phyloP scores from a whole-genome alignment of 1,140 invertebrate species.

The Drosophila nikananu region DNA sequence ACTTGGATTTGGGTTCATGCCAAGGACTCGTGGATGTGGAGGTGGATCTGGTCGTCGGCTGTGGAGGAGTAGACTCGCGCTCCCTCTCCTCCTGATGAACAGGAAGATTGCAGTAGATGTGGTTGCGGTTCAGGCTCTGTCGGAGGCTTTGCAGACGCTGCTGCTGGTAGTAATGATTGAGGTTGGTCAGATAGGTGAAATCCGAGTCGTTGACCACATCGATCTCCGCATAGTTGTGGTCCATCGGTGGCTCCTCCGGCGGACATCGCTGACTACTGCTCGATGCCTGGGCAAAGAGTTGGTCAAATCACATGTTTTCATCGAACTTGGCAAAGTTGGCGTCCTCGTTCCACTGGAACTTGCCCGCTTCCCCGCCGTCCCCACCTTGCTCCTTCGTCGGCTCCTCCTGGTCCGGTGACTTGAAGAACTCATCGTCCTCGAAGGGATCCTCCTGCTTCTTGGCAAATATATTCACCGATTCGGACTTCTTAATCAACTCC shows the following conservation, averaged over 20 bases:
- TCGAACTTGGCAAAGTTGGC: constrained; percentile 85
- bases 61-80: not conserved
- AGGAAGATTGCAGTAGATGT: constrained; percentile 56
- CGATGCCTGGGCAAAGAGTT: constrained; percentile 74
- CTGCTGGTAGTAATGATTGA: constrained; percentile 80
- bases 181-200: constrained; percentile 75
- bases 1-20: constrained; percentile 53
- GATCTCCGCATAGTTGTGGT: constrained; percentile 77
- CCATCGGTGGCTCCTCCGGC: constrained; percentile 34
- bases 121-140: constrained; percentile 17
- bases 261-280: constrained; percentile 8
- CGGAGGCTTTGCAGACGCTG: constrained; percentile 56
- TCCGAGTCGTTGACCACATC: constrained; percentile 78
- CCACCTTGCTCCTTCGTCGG: constrained; percentile 26
- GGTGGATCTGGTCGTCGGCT: constrained; percentile 41
- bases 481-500: constrained; percentile 92
- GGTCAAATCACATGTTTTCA: constrained; percentile 85
- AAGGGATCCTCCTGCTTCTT: constrained; percentile 92
- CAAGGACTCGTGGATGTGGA: constrained; percentile 68
- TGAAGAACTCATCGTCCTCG: constrained; percentile 94
- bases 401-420: constrained; percentile 71
- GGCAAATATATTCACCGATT: constrained; percentile 94
- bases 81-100: constrained; percentile 4
- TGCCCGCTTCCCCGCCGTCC: constrained; percentile 18
- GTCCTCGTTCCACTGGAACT: constrained; percentile 80